A percentile compares a stretch with the other conserved stretches of the same genome.
Evolutionary conservation across 2,113 vertebrate genomes (phyloP).

Genomic region (Sturnus vulgaris): DNA sequence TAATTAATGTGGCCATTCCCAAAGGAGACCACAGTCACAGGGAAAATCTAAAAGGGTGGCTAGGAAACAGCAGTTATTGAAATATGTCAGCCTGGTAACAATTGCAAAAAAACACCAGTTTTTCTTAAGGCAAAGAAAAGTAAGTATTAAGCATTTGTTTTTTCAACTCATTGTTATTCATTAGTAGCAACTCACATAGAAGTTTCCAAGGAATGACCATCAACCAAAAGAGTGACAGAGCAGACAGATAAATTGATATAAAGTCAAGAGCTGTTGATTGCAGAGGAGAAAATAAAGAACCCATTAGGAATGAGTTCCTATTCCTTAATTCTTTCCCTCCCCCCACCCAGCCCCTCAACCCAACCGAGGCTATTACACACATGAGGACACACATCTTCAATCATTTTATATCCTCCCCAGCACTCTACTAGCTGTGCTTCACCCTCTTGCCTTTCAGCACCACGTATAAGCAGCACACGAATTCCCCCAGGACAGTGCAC

Average conservation of each 20-base stretch:
- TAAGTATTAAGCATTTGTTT: neutral
- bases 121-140: neutral
- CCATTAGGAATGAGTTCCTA: conserved; percentile 37
- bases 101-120: fast-evolving
- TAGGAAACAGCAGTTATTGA: neutral
- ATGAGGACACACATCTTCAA: conserved; percentile 68
- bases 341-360: conserved; percentile 29
- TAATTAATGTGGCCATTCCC: neutral
- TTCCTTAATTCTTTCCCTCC: conserved; percentile 62
- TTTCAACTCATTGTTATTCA: neutral
- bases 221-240: neutral
- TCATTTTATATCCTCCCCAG: conserved; percentile 60
- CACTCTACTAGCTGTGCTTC: conserved; percentile 31
- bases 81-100: neutral
- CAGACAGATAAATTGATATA: neutral
- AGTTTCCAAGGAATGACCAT: neutral
- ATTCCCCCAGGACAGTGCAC: conserved; percentile 34
- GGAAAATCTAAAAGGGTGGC: neutral
- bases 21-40: neutral
- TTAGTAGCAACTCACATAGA: neutral
- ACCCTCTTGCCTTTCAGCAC: conserved; percentile 58
- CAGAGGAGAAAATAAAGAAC: conserved; percentile 44
- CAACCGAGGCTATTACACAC: conserved; percentile 59
- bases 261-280: neutral
- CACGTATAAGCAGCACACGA: conserved; percentile 15